Evolutionary conservation across 2,113 vertebrate species (phyloP).

Genomic region (Nannospalax galili): DNA sequence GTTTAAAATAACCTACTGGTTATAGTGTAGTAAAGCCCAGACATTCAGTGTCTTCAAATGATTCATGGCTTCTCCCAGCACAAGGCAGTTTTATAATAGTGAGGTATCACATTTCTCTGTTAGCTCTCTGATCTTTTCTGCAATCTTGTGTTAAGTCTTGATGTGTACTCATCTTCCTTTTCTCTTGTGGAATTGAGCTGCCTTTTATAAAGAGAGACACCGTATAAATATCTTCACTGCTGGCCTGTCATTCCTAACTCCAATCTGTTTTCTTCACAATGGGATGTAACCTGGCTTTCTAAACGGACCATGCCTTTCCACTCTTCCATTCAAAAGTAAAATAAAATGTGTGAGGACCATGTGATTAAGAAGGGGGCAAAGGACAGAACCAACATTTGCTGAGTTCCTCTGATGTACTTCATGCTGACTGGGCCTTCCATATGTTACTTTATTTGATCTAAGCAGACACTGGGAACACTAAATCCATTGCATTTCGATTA

Average conservation of each 20-base stretch:
- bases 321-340: slow-evolving; percentile 42
- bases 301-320: slow-evolving; percentile 50
- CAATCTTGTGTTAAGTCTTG: slow-evolving; percentile 27
- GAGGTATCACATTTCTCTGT: slow-evolving; percentile 31
- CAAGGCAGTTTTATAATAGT: slow-evolving; percentile 3
- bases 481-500: background rate
- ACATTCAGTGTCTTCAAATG: background rate
- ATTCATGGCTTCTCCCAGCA: slow-evolving; percentile 7
- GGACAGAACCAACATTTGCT: background rate
- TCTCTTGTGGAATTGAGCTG: background rate
- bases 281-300: slow-evolving; percentile 37
- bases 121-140: slow-evolving; percentile 50
- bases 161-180: background rate
- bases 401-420: background rate
- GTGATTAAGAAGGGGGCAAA: slow-evolving; percentile 42
- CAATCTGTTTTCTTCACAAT: slow-evolving; percentile 39
- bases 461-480: background rate
- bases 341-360: slow-evolving; percentile 19
- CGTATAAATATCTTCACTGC: slow-evolving; percentile 37
- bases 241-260: slow-evolving; percentile 28
- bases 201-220: slow-evolving; percentile 54
- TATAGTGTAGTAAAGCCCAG: background rate
- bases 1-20: slow-evolving; percentile 1
- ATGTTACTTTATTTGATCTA: background rate
- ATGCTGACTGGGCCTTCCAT: background rate